Conservation (phyloP, 2,888 invertebrate genomes). For the Zootermopsis nevadensis region DNA sequence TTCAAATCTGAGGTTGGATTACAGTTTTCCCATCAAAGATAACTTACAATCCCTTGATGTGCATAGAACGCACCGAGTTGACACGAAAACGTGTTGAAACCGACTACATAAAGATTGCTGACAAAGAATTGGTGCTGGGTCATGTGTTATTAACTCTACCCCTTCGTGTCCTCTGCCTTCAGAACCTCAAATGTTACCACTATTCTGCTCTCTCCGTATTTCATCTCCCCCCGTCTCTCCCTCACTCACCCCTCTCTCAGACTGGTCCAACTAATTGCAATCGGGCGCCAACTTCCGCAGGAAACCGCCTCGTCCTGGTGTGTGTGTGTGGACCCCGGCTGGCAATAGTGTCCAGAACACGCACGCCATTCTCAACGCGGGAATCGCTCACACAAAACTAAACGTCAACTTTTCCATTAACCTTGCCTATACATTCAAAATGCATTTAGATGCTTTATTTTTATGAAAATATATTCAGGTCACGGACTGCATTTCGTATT, state of each 20-base stretch:
- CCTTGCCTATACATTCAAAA: not conserved
- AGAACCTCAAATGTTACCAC: not conserved
- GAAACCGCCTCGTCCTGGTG: not conserved
- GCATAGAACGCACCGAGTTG: not conserved
- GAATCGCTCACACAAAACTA: not conserved
- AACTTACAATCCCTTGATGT: not conserved
- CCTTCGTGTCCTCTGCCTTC: not conserved
- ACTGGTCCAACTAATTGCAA: conserved; percentile 23
- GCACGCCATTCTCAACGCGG: not conserved
- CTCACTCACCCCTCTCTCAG: not conserved
- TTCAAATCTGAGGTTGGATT: not conserved
- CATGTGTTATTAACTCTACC: conserved; percentile 13
- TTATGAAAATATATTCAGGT: not conserved
- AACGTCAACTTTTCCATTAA: conserved; percentile 20
- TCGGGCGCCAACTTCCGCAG: conserved; percentile 20
- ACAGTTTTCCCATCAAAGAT: conserved; percentile 2
- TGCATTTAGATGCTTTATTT: not conserved
- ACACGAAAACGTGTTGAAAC: not conserved
- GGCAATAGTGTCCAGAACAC: not conserved
- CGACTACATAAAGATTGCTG: not conserved
- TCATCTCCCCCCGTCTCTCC: not conserved
- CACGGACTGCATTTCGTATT: not conserved
- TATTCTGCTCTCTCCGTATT: not conserved
- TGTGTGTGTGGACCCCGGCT: not conserved
- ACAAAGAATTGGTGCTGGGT: not conserved